These are phyloP conservation scores for Hermetia illucens DNA, from an alignment of 1,140 invertebrate species.

Conservation along the genomic window DNA sequence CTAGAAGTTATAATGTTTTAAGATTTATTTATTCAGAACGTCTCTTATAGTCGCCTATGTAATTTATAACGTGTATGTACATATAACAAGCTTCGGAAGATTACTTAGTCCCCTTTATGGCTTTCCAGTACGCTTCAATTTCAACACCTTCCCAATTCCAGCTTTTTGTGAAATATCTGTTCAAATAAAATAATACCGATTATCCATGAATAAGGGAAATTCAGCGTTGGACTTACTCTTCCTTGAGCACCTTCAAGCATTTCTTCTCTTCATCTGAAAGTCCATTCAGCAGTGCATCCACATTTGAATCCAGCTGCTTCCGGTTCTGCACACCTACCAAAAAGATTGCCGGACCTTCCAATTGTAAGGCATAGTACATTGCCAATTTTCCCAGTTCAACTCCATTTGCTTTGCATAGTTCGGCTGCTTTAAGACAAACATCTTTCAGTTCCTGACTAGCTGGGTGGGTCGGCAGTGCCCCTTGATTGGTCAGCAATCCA, in stretches of 20 bases:
- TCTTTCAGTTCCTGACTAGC: constrained; percentile 51
- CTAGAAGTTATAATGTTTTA: too few species aligned
- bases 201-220: too few species aligned
- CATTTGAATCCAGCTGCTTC: constrained; percentile 42
- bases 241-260: constrained; percentile 40
- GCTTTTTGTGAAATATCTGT: constrained; percentile 20
- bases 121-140: constrained; percentile 19
- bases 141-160: constrained; percentile 25
- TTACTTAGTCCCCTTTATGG: constrained; percentile 12
- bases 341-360: constrained; percentile 41
- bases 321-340: constrained; percentile 53
- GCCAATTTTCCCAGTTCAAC: constrained; percentile 59
- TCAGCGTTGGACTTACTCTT: constrained; percentile 38
- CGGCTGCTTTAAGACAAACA: constrained; percentile 40
- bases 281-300: constrained; percentile 42
- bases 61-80: too few species aligned
- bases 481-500: constrained; percentile 64
- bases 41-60: too few species aligned
- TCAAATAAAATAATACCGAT: too few species aligned
- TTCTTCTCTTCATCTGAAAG: constrained; percentile 43
- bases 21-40: too few species aligned
- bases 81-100: too few species aligned
- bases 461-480: constrained; percentile 73
- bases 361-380: constrained; percentile 44
- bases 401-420: constrained; percentile 49